These are phyloP conservation scores for Drosophila kikkawai DNA, from an alignment of 1,140 invertebrate genomes.

Conservation along the genomic window DNA sequence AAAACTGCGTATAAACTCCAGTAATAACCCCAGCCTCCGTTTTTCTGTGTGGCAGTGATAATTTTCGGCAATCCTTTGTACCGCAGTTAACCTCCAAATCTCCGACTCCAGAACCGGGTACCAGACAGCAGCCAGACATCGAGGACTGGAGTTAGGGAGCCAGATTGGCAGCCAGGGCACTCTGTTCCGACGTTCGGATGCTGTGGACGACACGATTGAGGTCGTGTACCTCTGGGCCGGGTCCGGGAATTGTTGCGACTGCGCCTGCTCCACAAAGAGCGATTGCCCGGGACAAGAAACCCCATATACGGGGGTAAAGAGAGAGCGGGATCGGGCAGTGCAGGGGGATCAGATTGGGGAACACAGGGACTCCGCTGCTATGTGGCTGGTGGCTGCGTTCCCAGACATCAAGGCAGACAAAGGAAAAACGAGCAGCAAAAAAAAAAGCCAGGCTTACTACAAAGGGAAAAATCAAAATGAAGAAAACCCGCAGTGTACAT, in stretches of 20 bases:
- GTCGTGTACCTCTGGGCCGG: conserved; percentile 72
- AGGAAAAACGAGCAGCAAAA: conserved; percentile 38
- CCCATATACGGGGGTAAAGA: background rate
- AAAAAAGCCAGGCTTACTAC: conserved; percentile 27
- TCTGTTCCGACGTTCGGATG: conserved; percentile 41
- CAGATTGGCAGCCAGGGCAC: conserved; percentile 27
- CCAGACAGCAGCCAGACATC: conserved; percentile 74
- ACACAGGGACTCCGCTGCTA: conserved; percentile 47
- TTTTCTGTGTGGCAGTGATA: conserved; percentile 26
- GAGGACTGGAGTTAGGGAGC: conserved; percentile 62
- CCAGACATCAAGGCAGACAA: conserved; percentile 77
- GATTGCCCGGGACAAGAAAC: conserved; percentile 36
- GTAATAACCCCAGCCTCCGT: background rate
- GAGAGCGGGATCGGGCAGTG: conserved; percentile 6
- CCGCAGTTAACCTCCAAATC: conserved; percentile 53
- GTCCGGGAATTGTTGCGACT: conserved; percentile 48
- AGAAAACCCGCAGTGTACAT: conserved; percentile 52
- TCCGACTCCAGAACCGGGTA: conserved; percentile 12
- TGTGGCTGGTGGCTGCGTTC: conserved; percentile 62
- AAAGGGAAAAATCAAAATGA: conserved; percentile 43
- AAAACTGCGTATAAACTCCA: conserved; percentile 23
- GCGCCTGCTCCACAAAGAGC: conserved; percentile 71
- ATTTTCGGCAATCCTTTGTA: conserved; percentile 76
- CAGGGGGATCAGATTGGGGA: conserved; percentile 36
- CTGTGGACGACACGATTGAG: conserved; percentile 70